Conservation (phyloP, 2,888 invertebrate genomes). For the Hedya salicella region DNA sequence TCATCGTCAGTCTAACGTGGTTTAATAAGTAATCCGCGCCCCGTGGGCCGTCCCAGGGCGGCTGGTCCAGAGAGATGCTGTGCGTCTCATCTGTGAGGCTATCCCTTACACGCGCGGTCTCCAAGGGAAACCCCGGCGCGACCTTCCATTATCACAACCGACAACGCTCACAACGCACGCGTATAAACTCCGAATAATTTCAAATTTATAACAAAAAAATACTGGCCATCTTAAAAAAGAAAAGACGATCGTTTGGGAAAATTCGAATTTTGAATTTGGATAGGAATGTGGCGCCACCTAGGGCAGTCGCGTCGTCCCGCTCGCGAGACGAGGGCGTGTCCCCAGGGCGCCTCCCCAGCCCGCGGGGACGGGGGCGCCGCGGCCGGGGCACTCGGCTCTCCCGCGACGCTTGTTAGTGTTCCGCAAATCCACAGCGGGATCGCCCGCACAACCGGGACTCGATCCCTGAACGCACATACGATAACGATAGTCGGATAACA, state of each 20-base stretch:
- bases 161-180: conserved; percentile 53
- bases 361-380: conserved; percentile 84
- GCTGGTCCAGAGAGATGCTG: conserved; percentile 74
- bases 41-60: conserved; percentile 75
- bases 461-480: conserved; percentile 81
- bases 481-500: conserved; percentile 74
- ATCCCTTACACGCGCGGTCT: conserved; percentile 77
- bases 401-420: conserved; percentile 85
- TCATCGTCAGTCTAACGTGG: conserved; percentile 82
- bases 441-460: conserved; percentile 82
- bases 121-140: conserved; percentile 68
- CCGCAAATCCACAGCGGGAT: conserved; percentile 85
- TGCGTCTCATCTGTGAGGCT: conserved; percentile 71
- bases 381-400: conserved; percentile 82
- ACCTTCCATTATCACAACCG: conserved; percentile 67
- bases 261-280: conserved; percentile 49
- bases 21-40: conserved; percentile 80
- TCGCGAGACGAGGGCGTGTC: conserved; percentile 86
- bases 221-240: conserved; percentile 34
- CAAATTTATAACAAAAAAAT: conserved; percentile 50
- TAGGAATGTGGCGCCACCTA: conserved; percentile 76
- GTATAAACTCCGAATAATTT: conserved; percentile 47
- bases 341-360: conserved; percentile 82
- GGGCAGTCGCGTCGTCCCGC: conserved; percentile 73
- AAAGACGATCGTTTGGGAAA: conserved; percentile 14